A percentile compares a stretch with the other conserved stretches of the same genome.
Evolutionary conservation across 2,113 vertebrate genomes (phyloP).

Genomic region (Fregetta grallaria): DNA sequence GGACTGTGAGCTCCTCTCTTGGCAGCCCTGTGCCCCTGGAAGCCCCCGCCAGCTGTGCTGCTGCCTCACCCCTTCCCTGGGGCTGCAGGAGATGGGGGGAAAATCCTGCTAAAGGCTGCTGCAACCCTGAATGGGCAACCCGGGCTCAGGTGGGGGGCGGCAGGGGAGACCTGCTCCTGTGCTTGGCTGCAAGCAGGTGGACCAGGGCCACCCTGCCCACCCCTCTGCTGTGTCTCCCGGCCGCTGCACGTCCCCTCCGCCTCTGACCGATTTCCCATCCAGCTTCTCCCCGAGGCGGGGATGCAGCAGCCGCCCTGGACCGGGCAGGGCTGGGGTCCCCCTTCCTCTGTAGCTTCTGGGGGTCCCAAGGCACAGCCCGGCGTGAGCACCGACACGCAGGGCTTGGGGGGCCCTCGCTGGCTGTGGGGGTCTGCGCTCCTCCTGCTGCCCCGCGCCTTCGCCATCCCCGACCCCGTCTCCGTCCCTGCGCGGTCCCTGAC

Average conservation of each 20-base stretch:
- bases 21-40: background rate
- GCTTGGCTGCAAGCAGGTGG: background rate
- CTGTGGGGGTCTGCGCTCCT: background rate
- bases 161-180: background rate
- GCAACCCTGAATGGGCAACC: background rate
- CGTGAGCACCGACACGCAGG: background rate
- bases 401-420: background rate
- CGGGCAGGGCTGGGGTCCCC: background rate
- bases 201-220: background rate
- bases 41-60: background rate
- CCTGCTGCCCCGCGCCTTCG: background rate
- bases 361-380: background rate
- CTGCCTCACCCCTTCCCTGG: background rate
- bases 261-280: background rate
- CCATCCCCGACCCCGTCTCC: background rate
- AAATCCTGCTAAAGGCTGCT: background rate
- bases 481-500: background rate
- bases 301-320: background rate
- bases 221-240: background rate
- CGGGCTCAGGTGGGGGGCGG: rapidly evolving
- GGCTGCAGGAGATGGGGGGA: background rate
- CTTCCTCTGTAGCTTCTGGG: background rate
- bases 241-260: background rate
- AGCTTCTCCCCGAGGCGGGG: rapidly evolving
- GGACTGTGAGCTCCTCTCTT: background rate